Evolutionary conservation across 2,113 vertebrate genomes (phyloP), one percentile per base, ranked within the genome.

Genomic region (Crotalus tigris): DNA sequence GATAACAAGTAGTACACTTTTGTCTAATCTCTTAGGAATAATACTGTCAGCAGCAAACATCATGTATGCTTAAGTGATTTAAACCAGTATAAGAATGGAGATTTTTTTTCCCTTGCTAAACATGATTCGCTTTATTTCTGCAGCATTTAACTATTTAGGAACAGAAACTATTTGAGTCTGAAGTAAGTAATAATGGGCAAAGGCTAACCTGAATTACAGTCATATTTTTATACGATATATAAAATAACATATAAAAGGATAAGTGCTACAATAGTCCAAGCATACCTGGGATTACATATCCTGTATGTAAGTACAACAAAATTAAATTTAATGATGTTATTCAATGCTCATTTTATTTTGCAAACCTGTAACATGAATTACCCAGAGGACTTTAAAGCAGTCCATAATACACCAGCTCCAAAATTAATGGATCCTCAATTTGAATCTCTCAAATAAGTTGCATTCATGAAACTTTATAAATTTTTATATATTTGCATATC

Each of bases 371-470:
- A 96, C 96, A 97, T 96, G 97, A 97, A 96, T 97, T 97, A 97
- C 95, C 94, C 96, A 96, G 94, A 96, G 97, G 96, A 97, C 98
- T 95, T 95, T 95, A 96, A 93, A 95, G 92, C 95, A 92, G 94
- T 95, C 96, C 94, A 96, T 95, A 96, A 94, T n/a, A 93, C 96
- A 96, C 97, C 96, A 92, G 87, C 96, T 97, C 95, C 91, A 94
- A 95, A 95, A 94, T 95, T 98, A 98, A 98, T 97, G 97, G 98
- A 97, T 94, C 95, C 96, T 96, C 92, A 85, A 95, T 97, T 92
- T 92, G 69, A 81, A 39, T 39, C 2, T 39, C 33, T 21, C 5
- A 81, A 81, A 39, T 75, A 33, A 39, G 13, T 75, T 39, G n/a
- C 6, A 39, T 81, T 81, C 15, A 19, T 19, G 15, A 39, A 81